A percentile compares a stretch with the other conserved stretches of the same genome.
Evolutionary conservation across 2,888 invertebrate species (phyloP).

Genomic region (Ormyrus thymus): DNA sequence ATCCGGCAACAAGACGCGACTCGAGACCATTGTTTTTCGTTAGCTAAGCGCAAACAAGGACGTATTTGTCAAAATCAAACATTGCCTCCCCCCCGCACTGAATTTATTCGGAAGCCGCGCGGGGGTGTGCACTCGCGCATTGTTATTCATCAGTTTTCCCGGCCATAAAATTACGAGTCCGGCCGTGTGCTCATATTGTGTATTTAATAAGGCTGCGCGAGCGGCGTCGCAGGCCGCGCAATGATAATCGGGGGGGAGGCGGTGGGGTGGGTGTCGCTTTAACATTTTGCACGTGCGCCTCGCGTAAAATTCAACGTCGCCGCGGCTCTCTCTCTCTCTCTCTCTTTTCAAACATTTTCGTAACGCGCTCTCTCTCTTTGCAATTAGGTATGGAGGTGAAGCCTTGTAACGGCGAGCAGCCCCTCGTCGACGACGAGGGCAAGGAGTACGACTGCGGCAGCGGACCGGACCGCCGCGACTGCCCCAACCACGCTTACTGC

Average conservation of each 20-base stretch:
- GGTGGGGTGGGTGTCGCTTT: background rate
- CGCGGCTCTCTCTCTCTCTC: background rate
- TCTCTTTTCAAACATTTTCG: slow-evolving; percentile 46
- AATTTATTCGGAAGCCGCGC: background rate
- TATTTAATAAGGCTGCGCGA: background rate
- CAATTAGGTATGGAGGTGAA: slow-evolving; percentile 85
- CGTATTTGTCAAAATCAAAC: too few species aligned
- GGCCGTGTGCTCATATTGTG: background rate
- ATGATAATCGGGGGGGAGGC: background rate
- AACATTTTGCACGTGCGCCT: background rate
- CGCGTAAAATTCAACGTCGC: background rate
- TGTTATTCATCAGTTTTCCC: background rate
- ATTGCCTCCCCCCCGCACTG: too few species aligned
- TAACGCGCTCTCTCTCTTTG: background rate
- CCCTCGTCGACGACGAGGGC: slow-evolving; percentile 84
- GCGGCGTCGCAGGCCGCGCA: background rate
- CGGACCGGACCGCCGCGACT: slow-evolving; percentile 86
- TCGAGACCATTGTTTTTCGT: too few species aligned
- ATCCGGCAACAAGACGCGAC: too few species aligned
- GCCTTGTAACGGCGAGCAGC: slow-evolving; percentile 89
- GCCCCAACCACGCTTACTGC: slow-evolving; percentile 91
- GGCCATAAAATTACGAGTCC: background rate
- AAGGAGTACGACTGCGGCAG: slow-evolving; percentile 89
- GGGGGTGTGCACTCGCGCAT: background rate
- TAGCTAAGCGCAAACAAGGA: too few species aligned